These are phyloP conservation scores for Monoplex corrugatus DNA, from an alignment of 2,888 invertebrate species.

Conservation along the genomic window DNA sequence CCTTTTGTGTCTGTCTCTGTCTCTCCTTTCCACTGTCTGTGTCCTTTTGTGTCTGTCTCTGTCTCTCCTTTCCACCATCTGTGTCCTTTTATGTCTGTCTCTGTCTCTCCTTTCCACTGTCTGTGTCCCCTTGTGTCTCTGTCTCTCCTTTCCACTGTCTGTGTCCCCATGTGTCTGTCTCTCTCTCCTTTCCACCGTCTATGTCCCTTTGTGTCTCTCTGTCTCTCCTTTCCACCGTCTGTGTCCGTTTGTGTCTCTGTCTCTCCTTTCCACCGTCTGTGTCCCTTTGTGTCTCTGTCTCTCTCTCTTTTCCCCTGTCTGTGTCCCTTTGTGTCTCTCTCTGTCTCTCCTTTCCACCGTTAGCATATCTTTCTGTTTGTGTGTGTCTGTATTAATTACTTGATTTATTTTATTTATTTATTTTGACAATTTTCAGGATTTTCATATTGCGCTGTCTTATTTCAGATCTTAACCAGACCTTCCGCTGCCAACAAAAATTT, in stretches of 20 bases:
- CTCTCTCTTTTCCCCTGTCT: too few relatives aligned
- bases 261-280: not conserved
- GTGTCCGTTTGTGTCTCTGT: not conserved
- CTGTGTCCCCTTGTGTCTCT: not conserved
- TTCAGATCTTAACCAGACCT: constrained; percentile 90
- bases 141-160: not conserved
- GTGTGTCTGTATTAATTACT: not conserved
- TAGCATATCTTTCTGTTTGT: not conserved
- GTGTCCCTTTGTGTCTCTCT: too few relatives aligned
- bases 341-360: too few relatives aligned
- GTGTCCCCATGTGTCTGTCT: not conserved
- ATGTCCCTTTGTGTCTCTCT: not conserved
- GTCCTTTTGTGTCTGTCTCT: not conserved
- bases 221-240: not conserved
- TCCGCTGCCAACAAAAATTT: constrained; percentile 93
- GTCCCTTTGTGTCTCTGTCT: too few relatives aligned
- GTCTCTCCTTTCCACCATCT: not conserved
- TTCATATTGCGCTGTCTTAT: not conserved
- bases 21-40: too few relatives aligned
- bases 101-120: not conserved
- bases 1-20: not conserved
- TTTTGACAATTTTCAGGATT: not conserved
- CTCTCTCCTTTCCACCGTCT: not conserved
- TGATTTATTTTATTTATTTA: not conserved
- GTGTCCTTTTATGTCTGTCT: not conserved